These are phyloP conservation scores for Cuniculus paca DNA, from an alignment of 2,797 vertebrate genomes.

Conservation along the genomic window DNA sequence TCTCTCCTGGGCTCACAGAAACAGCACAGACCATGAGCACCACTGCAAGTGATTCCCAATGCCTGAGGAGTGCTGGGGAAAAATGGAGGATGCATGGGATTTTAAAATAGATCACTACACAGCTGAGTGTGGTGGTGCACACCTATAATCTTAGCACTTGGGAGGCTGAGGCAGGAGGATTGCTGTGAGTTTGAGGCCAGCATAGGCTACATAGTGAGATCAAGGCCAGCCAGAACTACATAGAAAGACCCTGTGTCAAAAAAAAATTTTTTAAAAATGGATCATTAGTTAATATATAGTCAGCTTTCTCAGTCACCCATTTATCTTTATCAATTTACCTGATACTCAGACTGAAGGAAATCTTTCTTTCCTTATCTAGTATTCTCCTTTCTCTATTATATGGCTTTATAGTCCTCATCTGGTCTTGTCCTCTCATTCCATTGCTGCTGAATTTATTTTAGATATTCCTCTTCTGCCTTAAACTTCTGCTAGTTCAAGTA, in stretches of 20 bases:
- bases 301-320: not conserved
- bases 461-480: not conserved
- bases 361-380: not conserved
- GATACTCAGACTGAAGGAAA: not conserved
- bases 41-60: not conserved
- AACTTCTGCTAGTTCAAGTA: not conserved
- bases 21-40: not conserved
- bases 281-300: not conserved
- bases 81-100: not conserved
- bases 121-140: not conserved
- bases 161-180: not conserved
- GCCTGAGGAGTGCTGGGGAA: not conserved
- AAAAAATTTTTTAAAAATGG: not conserved
- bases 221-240: not conserved
- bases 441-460: slow-evolving; percentile 51
- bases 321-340: not conserved
- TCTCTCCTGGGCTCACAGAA: not conserved
- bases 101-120: not conserved
- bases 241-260: not conserved
- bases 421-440: not conserved
- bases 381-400: not conserved
- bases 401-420: not conserved
- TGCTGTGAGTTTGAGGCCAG: not conserved
- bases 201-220: not conserved
- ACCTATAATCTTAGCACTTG: not conserved